These are phyloP conservation scores for Hyalella azteca DNA, from an alignment of 2,888 invertebrate species.

Conservation along the genomic window DNA sequence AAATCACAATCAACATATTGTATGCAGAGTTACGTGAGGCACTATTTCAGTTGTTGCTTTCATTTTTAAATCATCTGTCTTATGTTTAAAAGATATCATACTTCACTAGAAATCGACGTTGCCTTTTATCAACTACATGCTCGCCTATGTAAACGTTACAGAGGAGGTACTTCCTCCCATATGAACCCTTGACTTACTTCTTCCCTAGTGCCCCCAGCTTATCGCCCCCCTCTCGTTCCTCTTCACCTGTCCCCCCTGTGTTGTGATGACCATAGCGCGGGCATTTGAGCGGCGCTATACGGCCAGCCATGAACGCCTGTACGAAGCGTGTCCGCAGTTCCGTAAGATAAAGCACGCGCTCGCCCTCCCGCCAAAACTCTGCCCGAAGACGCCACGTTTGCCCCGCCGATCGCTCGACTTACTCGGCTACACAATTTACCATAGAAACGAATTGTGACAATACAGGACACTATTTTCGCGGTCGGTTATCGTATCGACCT, in stretches of 20 bases:
- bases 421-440: not conserved
- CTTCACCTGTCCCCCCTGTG: not conserved
- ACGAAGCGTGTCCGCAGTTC: not conserved
- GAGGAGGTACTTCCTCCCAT: too few relatives aligned
- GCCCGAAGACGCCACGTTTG: not conserved
- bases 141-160: too few relatives aligned
- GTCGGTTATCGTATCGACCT: not conserved
- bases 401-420: not conserved
- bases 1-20: too few relatives aligned
- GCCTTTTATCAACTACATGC: too few relatives aligned
- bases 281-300: conserved; percentile 12
- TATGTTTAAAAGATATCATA: too few relatives aligned
- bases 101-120: too few relatives aligned
- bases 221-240: not conserved
- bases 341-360: not conserved
- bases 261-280: not conserved
- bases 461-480: not conserved
- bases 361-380: not conserved
- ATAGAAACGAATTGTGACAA: not conserved
- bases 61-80: too few relatives aligned
- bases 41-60: too few relatives aligned
- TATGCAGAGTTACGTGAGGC: too few relatives aligned
- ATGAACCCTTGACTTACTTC: too few relatives aligned
- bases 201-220: not conserved
- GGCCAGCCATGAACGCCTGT: not conserved